Conservation (phyloP, 2,113 vertebrate genomes). For the Callospermophilus lateralis region DNA sequence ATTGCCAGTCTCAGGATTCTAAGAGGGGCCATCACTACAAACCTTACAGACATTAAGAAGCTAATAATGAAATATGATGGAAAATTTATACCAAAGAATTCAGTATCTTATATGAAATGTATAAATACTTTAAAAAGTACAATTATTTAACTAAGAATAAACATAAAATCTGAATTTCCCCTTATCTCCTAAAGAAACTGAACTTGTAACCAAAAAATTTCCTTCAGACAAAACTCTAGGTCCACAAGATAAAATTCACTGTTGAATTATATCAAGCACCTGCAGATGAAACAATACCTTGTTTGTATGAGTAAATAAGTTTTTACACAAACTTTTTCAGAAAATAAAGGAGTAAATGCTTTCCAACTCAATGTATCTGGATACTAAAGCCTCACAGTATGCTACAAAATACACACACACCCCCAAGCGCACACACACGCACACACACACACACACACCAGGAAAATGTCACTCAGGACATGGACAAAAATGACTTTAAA, state of each 20-base stretch:
- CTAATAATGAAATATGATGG: neutral
- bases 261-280: neutral
- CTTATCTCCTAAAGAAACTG: conserved; percentile 28
- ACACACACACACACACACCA: neutral
- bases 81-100: neutral
- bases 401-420: neutral
- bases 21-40: neutral
- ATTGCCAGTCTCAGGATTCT: neutral
- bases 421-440: no score
- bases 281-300: neutral
- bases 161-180: neutral
- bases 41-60: neutral
- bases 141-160: neutral
- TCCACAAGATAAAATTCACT: neutral
- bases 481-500: neutral
- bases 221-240: neutral
- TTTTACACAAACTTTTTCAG: neutral
- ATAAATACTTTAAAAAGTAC: conserved; percentile 29
- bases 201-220: conserved; percentile 7
- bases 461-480: neutral
- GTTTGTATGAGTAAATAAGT: neutral
- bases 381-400: neutral
- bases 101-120: neutral
- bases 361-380: neutral
- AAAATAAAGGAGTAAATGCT: neutral